Evolutionary conservation across 2,113 vertebrate species (phyloP), one percentile per base, ranked within the genome.

Genomic region (Mustela lutreola): DNA sequence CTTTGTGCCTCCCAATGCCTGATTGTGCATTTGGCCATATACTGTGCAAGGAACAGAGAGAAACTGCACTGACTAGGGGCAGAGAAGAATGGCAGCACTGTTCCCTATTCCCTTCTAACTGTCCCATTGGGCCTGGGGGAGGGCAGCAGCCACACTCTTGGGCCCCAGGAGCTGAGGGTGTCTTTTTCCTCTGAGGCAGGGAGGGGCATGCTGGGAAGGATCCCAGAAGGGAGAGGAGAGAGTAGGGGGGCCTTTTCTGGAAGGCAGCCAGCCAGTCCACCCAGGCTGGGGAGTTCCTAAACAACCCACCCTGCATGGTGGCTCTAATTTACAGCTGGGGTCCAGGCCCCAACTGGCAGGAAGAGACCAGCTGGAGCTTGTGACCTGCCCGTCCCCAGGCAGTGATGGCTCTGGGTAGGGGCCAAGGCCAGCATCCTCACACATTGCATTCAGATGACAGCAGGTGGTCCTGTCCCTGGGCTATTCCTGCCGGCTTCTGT

Each of bases 1-100:
- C 97, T 97, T 94, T 97, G 95, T 97, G 96, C 39, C 53, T 97
- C 85, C 97, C 36, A 90, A 75, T 42, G 88, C 48, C 90, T 4
- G 0, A 91, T 28, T 95, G 93, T 89, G 70, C 14, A 6, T 80
- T 92, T 24, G 50, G 92, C 96, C 94, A 62, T 33, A 45, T 2
- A 4, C 83, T 48, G 92, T 76, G 85, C 81, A 22, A 42, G 92
- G 76, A 94, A 80, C 82, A 31, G 21, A 50, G 50, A 95, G 87
- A 71, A 7, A 15, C 60, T 26, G 39, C 7, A 1, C 71, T 42
- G 63, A 50, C 18, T 1, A 10, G 2, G 67, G 67, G 12, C 24
- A 28, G 33, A 89, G 86, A 97, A 97, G 91, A 98, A 98, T 88
- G 71, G 79, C 16, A 3, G 1, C 58, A 95, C 82, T 97, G 97